These are phyloP conservation scores for Chironomus riparius DNA, from an alignment of 2,888 invertebrate genomes.

Conservation along the genomic window DNA sequence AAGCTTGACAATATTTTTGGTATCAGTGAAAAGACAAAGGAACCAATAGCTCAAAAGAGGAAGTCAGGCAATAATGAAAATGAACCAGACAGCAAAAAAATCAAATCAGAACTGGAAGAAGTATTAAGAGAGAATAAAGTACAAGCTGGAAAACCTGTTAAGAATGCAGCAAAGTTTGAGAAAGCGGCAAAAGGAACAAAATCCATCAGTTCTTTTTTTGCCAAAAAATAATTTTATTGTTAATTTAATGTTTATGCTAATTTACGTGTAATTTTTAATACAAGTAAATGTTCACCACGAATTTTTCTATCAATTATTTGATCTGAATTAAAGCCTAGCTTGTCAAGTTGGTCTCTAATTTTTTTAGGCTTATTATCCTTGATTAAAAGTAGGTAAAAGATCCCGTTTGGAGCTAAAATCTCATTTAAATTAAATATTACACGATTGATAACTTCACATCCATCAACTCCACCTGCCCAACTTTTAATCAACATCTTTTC, in stretches of 20 bases:
- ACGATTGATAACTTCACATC: slow-evolving; percentile 66
- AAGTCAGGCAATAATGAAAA: slow-evolving; percentile 43
- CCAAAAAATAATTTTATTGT: slow-evolving; percentile 43
- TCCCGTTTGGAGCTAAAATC: slow-evolving; percentile 63
- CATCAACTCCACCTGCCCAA: slow-evolving; percentile 73
- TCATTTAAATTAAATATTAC: slow-evolving; percentile 60
- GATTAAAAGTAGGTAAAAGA: slow-evolving; percentile 80
- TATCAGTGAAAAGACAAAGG: slow-evolving; percentile 51
- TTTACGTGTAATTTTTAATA: slow-evolving; percentile 51
- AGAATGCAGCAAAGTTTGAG: slow-evolving; percentile 67
- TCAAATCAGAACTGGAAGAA: slow-evolving; percentile 37
- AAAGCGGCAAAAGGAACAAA: slow-evolving; percentile 74
- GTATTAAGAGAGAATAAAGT: slow-evolving; percentile 29
- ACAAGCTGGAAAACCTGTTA: slow-evolving; percentile 43
- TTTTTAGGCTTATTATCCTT: slow-evolving; percentile 79
- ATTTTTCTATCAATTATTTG: slow-evolving; percentile 65
- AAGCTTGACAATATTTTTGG: slow-evolving; percentile 56
- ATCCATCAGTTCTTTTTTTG: slow-evolving; percentile 70
- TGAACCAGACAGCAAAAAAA: slow-evolving; percentile 38
- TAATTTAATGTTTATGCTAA: slow-evolving; percentile 37
- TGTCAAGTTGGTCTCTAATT: slow-evolving; percentile 52
- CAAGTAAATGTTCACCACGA: slow-evolving; percentile 76
- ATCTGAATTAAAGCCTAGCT: slow-evolving; percentile 50
- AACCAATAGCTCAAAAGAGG: slow-evolving; percentile 39
- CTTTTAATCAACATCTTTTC: slow-evolving; percentile 32